Percentiles rank a stretch among this genome's conserved stretches.
phyloP scores from a whole-genome alignment of 2,797 vertebrate species.

The Sternarchorhynchus goeldii region DNA sequence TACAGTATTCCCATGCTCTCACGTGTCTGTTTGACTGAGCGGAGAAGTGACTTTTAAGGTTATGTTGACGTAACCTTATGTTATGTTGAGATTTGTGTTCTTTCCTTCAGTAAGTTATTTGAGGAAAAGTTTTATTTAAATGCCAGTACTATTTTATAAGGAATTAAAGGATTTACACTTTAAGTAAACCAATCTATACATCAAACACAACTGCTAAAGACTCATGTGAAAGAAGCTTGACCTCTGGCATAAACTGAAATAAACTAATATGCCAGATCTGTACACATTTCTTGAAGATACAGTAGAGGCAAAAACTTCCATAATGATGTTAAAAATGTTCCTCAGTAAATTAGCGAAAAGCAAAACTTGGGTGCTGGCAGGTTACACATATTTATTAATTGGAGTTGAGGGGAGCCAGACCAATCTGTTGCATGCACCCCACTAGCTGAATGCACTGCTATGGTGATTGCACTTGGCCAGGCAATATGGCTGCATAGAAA shows the following conservation, averaged over 20 bases:
- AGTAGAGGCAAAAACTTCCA: background rate
- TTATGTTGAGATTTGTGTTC: background rate
- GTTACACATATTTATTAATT: slow-evolving; percentile 9
- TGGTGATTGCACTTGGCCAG: background rate
- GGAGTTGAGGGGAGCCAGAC: slow-evolving; percentile 15
- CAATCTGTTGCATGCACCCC: background rate
- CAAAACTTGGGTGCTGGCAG: slow-evolving; percentile 24
- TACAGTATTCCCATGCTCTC: background rate
- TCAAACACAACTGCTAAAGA: background rate
- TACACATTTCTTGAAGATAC: background rate
- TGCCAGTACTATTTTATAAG: no score
- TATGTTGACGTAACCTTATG: background rate
- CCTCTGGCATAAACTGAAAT: slow-evolving; percentile 6
- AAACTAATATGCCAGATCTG: slow-evolving; percentile 11
- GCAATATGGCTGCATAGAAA: background rate
- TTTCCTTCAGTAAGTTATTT: background rate
- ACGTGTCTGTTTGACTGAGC: background rate
- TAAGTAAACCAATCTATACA: background rate
- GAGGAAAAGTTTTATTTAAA: background rate
- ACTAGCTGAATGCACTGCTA: background rate
- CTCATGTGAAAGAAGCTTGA: background rate
- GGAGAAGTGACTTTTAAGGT: slow-evolving; percentile 8
- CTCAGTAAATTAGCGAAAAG: background rate
- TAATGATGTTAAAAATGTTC: slow-evolving; percentile 9
- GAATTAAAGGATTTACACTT: no score